Evolutionary conservation across 1,140 invertebrate species (phyloP), one percentile per base, ranked within the genome.

Genomic region (Euborellia annulipes): DNA sequence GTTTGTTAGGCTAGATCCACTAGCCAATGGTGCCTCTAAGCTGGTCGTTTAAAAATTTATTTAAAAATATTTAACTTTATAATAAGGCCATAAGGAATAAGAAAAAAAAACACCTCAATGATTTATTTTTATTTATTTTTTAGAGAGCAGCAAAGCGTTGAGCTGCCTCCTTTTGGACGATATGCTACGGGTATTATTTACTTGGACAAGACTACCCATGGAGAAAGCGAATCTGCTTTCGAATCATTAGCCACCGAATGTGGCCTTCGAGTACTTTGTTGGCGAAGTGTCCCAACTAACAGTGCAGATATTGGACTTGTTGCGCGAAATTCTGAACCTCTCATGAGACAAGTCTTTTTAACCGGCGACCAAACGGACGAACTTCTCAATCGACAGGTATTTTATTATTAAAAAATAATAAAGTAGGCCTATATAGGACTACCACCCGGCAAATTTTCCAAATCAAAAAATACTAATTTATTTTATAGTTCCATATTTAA

Each of bases 131-230:
- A n/a, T n/a, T n/a, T n/a, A n/a, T n/a, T 49, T 64, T 66, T 32
- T 59, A 85, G 84, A 58, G 78, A 82, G 53, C 71, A 76, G 50
- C 72, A 82, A 51, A 79, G 79, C 53, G 70, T 94, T 43, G 74
- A 79, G 48, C 68, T 98, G 47, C 94, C 94, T 3, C 67, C 76
- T 19, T 75, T 79, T 53, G 92, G 92, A 7, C 68, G 76, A 51
- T 98, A 98, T 69, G 94, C 92, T 30, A 97, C 93, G 9, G 95
- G 94, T 43, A 90, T 98, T 43, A 74, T 97, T 51, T 98, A 91
- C 64, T 66, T 96, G 55, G 88, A 94, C 58, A 79, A 82, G 56
- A 68, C 80, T 11, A 82, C 86, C 53, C 79, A 88, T 53, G 68
- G 77, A 48, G 73, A 85, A 52, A 80, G 78, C 23, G 89, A 97